phyloP scores from a whole-genome alignment of 2,797 vertebrate genomes.

The Lithobates sylvaticus region DNA sequence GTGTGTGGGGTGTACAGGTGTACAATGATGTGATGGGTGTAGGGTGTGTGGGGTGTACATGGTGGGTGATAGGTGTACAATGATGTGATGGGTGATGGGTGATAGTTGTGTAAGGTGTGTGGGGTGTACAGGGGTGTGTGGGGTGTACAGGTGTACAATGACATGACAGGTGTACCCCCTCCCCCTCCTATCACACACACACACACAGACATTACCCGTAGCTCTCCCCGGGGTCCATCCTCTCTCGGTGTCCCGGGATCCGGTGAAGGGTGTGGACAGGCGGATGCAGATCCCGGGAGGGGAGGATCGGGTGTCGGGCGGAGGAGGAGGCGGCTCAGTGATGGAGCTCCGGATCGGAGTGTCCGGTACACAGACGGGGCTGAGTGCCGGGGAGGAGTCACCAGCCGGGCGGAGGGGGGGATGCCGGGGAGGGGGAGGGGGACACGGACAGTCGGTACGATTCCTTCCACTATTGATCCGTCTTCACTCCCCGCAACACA shows the following conservation, averaged over 20 bases:
- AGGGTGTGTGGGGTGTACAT: no score
- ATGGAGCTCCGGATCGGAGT: neutral
- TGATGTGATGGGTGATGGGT: no score
- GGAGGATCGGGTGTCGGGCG: neutral
- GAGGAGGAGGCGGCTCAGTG: no score
- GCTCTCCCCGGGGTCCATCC: constrained; percentile 44
- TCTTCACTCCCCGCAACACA: constrained; percentile 32
- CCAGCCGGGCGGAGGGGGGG: neutral
- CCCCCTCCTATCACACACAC: neutral
- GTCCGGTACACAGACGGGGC: neutral
- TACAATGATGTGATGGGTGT: no score
- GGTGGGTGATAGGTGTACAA: no score
- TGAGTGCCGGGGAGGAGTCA: neutral
- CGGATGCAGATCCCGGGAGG: neutral
- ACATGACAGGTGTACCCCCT: neutral
- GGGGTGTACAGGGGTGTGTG: no score
- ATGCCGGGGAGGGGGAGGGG: neutral
- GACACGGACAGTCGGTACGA: constrained; percentile 28
- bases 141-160: no score
- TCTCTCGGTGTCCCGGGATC: neutral
- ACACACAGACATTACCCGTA: constrained; percentile 29
- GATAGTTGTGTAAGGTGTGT: no score
- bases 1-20: no score
- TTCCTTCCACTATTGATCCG: constrained; percentile 42
- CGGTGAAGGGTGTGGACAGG: neutral